Base-by-base conservation (phyloP, 2,888 invertebrate genomes). In the Erannis defoliaria region DNA sequence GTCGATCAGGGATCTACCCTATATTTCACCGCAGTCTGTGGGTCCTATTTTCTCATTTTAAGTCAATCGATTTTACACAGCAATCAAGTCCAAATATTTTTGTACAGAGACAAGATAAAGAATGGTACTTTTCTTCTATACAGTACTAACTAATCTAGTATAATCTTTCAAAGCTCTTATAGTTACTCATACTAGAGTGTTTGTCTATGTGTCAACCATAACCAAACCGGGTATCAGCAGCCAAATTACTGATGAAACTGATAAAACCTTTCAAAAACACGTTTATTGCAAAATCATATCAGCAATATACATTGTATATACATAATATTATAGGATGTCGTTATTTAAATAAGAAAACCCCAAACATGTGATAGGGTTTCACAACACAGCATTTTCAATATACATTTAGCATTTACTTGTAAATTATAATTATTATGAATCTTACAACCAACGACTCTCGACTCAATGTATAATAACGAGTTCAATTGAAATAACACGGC, bases 241-340 rank as follows among this genome's bases (percentile, higher is more conserved):
- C 31, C 1, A 46, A 19, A 46, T 46, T 35, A 31, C 40, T 19
- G 51, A 40, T 51, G 29, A 31, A 19, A n/a, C 51, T 40, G 40
- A 51, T 42, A 51, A 29, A 35, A 35, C 5, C 0, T 29, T 42
- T 14, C 29, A n/a, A 19, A 40, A 40, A 51, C 40, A 51, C 40
- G 38, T 51, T 40, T 40, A 29, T 51, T 51, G 40, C 40, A 16
- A 51, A 51, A 40, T 14, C 26, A 12, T 50, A 50, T 26, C 38
- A 38, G 12, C 26, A 38, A 38, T 38, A 48, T 12, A 19, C 26
- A 26, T n/a, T n/a, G n/a, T n/a, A n/a, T n/a, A 26, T 26, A 26
- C 26, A 26, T 6, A 31, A n/a, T n/a, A n/a, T n/a, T n/a, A n/a
- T n/a, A 12, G 5, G 31, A 18, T 18, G 12, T 18, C 46, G 31